Base-by-base conservation (phyloP, 2,113 vertebrate species). In the Porphyrio hochstetteri region DNA sequence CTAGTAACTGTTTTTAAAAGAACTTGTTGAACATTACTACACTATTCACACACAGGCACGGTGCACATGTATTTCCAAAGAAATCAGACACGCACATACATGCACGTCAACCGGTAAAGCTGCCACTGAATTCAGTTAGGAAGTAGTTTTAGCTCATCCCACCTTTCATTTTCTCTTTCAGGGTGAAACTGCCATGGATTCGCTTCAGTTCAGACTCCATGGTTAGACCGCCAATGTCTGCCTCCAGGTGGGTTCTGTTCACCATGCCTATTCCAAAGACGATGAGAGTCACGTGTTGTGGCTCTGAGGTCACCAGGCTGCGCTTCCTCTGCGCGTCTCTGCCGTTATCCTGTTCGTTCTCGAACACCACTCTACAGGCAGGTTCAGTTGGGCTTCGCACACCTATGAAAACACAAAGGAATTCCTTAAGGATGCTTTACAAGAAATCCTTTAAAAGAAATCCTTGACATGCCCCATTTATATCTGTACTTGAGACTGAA, bases 131-230 rank as follows among this genome's bases (percentile, higher is more conserved):
- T 75, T 92, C 6, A 11, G 13, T 9, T 2, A 8, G 7, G 2
- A 16, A 40, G 13, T 7, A 42, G 0, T 10, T 56, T 33, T 2
- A 38, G 52, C 57, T 33, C 25, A 13, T 10, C 79, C 9, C 94
- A 99, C 99, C 99, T 98, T 99, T 99, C 99, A 99, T 99, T 96
- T 99, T 99, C 91, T 99, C 99, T 93, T 99, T 99, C 36, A 99
- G 98, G 7, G 99, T 99, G 95, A 99, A 99, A 86, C 99, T 99
- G 71, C 99, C 99, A 1, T 99, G 99, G 93, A 99, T 99, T 94
- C 99, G 99, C 96, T 99, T 99, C 46, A 99, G 98, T 64, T 99
- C 99, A 0, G 99, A 99, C 59, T 99, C 99, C 99, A 99, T 99
- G 10, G 99, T 99, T 31, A 99, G 98, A 4, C 99, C 99, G 0